These are phyloP conservation scores for Orientallactaga bullata DNA, from an alignment of 2,113 vertebrate species.

Conservation along the genomic window DNA sequence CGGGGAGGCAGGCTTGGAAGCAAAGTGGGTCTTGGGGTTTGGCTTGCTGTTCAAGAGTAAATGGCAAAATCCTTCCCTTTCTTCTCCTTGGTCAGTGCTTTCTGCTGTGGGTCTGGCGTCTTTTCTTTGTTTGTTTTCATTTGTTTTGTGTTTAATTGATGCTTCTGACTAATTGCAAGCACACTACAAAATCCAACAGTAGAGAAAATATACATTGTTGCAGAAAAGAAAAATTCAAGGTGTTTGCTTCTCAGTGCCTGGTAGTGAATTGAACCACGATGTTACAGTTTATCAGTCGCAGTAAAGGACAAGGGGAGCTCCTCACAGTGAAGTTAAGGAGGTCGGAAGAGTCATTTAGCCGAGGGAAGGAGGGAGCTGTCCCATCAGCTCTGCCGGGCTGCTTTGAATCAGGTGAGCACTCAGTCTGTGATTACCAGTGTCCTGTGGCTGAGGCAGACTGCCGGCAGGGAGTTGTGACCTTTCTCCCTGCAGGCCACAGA, in stretches of 20 bases:
- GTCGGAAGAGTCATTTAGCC: not conserved
- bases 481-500: not conserved
- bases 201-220: constrained; percentile 53
- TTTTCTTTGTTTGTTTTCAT: too few relatives aligned
- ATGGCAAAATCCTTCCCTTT: not conserved
- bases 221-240: constrained; percentile 14
- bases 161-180: constrained; percentile 63
- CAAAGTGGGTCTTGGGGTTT: not conserved
- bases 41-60: not conserved
- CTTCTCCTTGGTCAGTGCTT: constrained; percentile 58
- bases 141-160: constrained; percentile 41
- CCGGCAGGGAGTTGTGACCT: not conserved
- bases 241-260: constrained; percentile 67
- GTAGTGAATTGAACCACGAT: constrained; percentile 26
- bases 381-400: not conserved
- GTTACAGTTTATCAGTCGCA: constrained; percentile 10
- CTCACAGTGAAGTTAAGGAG: not conserved
- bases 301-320: not conserved
- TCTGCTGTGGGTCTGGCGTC: not conserved
- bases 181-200: constrained; percentile 46
- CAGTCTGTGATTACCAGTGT: not conserved
- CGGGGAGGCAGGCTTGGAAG: not conserved
- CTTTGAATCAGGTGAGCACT: not conserved
- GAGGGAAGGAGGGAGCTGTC: too few relatives aligned
- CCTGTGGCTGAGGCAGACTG: not conserved